Evolutionary conservation across 2,113 vertebrate species (phyloP), one percentile per base, ranked within the genome.

Genomic region (Ivindomyrus marchei): DNA sequence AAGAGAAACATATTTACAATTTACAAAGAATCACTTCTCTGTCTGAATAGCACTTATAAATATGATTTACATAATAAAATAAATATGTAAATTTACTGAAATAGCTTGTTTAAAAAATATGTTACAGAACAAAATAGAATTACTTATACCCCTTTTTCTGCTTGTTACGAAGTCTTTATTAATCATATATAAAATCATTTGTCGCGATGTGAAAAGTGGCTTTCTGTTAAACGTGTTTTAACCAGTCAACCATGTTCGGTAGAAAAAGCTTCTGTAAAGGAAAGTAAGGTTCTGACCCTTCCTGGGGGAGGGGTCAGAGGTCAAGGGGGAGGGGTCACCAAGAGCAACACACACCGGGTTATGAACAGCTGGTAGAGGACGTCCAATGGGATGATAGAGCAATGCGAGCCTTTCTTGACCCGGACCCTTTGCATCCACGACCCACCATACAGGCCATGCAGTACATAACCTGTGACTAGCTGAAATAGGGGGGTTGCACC

Each of bases 51-150:
- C 93, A 93, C 94, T 95, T 94, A 96, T 96, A 96, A 96, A 96
- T 96, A 96, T 93, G 92, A 4, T 94, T 96, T 95, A 96, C 92
- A 94, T 93, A 93, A 92, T 93, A 94, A 95, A 95, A 95, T 94
- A 96, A 96, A 95, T 94, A 96, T 92, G 53, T 91, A 92, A 93
- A 50, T 2, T 96, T 94, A 93, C 94, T 94, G 92, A 94, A 94
- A 93, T 94, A 95, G 92, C 92, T 93, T 92, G 90, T 62, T 91
- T 88, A 89, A 84, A 91, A 89, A 90, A 91, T 89, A 95, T 94
- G 94, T 96, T 96, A 96, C 95, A 96, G 94, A 96, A 96, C 93
- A 95, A 93, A 95, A 95, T 95, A 88, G 92, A 94, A 90, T 94
- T 94, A 93, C 91, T 95, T 94, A 95, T 92, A 39, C 86, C 70